A percentile compares a stretch with the other conserved stretches of the same genome.
Evolutionary conservation across 2,888 invertebrate genomes (phyloP).

Genomic region (Danaus chrysippus): DNA sequence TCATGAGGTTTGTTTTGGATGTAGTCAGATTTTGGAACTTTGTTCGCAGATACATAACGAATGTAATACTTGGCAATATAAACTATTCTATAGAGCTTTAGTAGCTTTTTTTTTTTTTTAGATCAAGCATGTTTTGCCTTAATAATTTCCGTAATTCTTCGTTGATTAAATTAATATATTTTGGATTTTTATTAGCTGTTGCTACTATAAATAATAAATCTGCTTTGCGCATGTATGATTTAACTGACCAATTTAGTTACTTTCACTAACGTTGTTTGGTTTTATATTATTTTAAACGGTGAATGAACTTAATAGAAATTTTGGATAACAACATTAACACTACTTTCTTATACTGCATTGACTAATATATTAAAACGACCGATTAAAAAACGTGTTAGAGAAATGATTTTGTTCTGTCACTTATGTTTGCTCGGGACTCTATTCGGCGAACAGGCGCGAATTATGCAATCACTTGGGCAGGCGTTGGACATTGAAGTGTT

Average conservation of each 20-base stretch:
- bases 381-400: conserved; percentile 37
- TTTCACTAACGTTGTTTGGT: not conserved
- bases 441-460: conserved; percentile 70
- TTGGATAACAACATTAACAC: not conserved
- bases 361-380: not conserved
- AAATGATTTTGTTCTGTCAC: conserved; percentile 71
- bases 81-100: too few species aligned
- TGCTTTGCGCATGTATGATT: not conserved
- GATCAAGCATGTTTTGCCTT: too few species aligned
- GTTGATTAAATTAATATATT: too few species aligned
- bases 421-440: conserved; percentile 72
- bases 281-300: not conserved
- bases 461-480: conserved; percentile 84
- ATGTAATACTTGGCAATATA: too few species aligned
- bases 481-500: conserved; percentile 86
- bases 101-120: too few species aligned
- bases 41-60: too few species aligned
- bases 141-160: too few species aligned
- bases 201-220: too few species aligned
- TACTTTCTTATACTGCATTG: not conserved
- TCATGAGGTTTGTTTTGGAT: too few species aligned
- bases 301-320: not conserved
- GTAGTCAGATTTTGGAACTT: too few species aligned
- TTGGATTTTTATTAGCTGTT: not conserved
- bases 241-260: not conserved